Evolutionary conservation across 2,113 vertebrate genomes (phyloP), one percentile per base, ranked within the genome.

Genomic region (Oryzias woworae): DNA sequence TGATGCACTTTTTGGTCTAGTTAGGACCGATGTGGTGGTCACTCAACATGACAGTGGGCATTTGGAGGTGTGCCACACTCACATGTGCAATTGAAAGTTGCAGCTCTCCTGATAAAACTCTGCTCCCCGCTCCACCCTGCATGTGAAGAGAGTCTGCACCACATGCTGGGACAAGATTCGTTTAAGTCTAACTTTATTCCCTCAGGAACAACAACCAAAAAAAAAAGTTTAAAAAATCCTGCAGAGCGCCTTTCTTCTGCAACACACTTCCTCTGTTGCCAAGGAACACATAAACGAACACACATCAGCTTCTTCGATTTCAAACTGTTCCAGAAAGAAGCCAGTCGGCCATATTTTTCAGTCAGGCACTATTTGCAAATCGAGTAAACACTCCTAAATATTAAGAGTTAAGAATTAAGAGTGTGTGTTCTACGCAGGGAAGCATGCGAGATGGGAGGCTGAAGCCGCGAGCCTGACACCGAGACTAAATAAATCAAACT

Each of bases 401-500:
- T 77, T 74, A 78, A 55, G 71, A 72, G 69, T 15, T 71, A 67
- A 57, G 74, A 81, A 77, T 77, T 68, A 81, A 73, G 60, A 6
- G 74, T 57, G 78, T 42, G 17, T 41, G 62, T 52, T 79, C 61
- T 47, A 62, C 69, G 28, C 7, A 64, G 66, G 23, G 53, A 77
- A 72, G 79, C 74, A 84, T 77, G 84, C 85, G 85, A 83, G 63
- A 78, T 67, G 31, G 53, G 41, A 26, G 57, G 66, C 4, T 62
- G 76, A 71, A 73, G 69, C 73, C 42, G 42, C 26, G 69, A 78
- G 72, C 62, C 54, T 69, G 67, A 72, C 78, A 76, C 66, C 7
- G 36, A 62, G 71, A 82, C 75, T 57, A 75, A 80, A 86, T 85
- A 86, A 85, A 89, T 85, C 77, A 82, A 83, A 87, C 81, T 82